Evolutionary conservation across 64 coral and sea anemone genomes (phyloP), one percentile per base, ranked within the genome.

Genomic region (Acropora yongei): DNA sequence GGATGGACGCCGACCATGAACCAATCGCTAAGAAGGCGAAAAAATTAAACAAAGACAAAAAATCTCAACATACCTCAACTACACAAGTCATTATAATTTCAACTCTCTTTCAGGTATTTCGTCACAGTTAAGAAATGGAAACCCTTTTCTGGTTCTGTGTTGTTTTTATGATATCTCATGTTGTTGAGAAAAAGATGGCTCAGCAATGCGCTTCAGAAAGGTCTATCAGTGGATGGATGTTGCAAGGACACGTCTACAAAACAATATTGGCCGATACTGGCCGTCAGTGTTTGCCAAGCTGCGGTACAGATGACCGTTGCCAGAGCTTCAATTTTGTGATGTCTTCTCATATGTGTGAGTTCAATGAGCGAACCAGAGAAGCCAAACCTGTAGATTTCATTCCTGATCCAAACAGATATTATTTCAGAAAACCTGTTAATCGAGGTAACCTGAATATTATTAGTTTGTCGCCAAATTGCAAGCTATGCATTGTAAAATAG

Each of bases 311-410:
- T 63, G 55, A 41, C 11, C 55, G 57, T 53, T 80, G 78, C 6
- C 78, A 80, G 57, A 80, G 49, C n/a, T 80, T 80, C 1, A 80
- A 80, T 11, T 80, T 53, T 11, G 49, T 80, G 1, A 80, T 80
- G 6, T 5, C 44, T 9, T 6, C 19, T 6, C 6, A 80, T 3
- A 80, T 20, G 4, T 80, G 78, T n/a, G 78, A 80, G 17, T 57
- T 80, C 1, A 80, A 39, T 80, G 44, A 80, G 6, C 16, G 44
- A 1, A 80, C 47, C 4, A 80, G 39, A 46, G 47, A 80, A 80
- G 78, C 78, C 49, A 55, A 49, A 40, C 78, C 49, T 1, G 17
- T 20, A 11, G 44, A 80, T 55, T 80, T 80, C n/a, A 18, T 80
- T 19, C 16, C 16, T 17, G 50, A 49, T 19, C 9, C 18, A 1